Evolutionary conservation across 2,113 vertebrate genomes (phyloP).

Genomic region (Saccopteryx bilineata): DNA sequence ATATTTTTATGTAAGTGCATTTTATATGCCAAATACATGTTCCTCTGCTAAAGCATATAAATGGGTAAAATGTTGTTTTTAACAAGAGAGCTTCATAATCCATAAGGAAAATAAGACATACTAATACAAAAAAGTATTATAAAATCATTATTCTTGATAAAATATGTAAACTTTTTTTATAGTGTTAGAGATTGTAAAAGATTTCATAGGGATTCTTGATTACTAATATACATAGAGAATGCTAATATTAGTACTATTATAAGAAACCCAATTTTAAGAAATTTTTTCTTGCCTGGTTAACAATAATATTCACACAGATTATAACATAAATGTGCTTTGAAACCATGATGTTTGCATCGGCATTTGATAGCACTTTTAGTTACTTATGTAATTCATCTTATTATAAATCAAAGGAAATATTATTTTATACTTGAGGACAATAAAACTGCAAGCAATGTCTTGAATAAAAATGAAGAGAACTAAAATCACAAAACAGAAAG

Average conservation of each 20-base stretch:
- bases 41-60: not conserved
- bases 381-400: not conserved
- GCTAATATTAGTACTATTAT: slow-evolving; percentile 7
- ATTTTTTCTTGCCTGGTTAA: slow-evolving; percentile 13
- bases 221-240: not conserved
- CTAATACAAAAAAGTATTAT: slow-evolving; percentile 7
- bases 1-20: too few species aligned
- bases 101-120: not conserved
- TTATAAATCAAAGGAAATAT: not conserved
- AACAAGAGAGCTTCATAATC: slow-evolving; percentile 37
- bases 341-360: not conserved
- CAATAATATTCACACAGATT: not conserved
- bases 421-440: not conserved
- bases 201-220: not conserved
- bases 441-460: not conserved
- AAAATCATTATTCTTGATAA: slow-evolving; percentile 42
- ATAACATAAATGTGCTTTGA: slow-evolving; percentile 14
- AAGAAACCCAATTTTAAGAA: slow-evolving; percentile 40
- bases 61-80: slow-evolving; percentile 40
- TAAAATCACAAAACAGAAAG: not conserved
- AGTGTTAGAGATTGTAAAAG: slow-evolving; percentile 3
- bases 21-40: slow-evolving; percentile 21
- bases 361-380: not conserved
- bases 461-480: not conserved
- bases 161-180: not conserved